Evolutionary conservation across 2,113 vertebrate genomes (phyloP).

Genomic region (Ailurus styani): DNA sequence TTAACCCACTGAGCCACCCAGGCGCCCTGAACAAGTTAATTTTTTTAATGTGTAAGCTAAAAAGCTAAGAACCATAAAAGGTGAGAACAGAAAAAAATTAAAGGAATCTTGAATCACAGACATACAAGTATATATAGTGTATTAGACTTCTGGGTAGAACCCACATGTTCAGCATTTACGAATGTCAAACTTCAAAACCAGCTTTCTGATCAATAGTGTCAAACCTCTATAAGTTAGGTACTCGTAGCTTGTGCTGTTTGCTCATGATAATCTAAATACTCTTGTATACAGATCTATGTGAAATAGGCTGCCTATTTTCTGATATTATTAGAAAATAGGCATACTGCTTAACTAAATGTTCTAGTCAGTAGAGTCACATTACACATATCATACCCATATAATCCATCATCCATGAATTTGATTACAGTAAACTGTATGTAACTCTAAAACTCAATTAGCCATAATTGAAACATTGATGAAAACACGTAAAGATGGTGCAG

Average conservation of each 20-base stretch:
- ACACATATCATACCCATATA: neutral
- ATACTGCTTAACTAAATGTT: neutral
- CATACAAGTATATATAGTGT: neutral
- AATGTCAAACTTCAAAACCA: constrained; percentile 13
- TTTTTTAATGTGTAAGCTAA: neutral
- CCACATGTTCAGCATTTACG: neutral
- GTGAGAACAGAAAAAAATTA: neutral
- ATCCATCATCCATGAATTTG: neutral
- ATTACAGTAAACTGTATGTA: neutral
- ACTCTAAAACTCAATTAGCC: neutral
- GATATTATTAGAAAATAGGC: neutral
- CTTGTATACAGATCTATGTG: neutral
- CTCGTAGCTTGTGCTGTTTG: neutral
- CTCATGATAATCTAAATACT: neutral
- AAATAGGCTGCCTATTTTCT: neutral
- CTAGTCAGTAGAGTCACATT: neutral
- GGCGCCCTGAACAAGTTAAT: neutral
- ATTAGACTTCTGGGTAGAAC: neutral
- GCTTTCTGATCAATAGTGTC: constrained; percentile 2
- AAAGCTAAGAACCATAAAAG: constrained; percentile 23
- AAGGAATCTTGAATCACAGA: neutral
- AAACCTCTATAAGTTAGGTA: neutral
- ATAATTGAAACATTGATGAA: neutral
- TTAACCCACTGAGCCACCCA: no score
- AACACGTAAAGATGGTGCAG: neutral